These are phyloP conservation scores for Beaufortia kweichowensis DNA, from an alignment of 2,113 vertebrate genomes.

Conservation along the genomic window DNA sequence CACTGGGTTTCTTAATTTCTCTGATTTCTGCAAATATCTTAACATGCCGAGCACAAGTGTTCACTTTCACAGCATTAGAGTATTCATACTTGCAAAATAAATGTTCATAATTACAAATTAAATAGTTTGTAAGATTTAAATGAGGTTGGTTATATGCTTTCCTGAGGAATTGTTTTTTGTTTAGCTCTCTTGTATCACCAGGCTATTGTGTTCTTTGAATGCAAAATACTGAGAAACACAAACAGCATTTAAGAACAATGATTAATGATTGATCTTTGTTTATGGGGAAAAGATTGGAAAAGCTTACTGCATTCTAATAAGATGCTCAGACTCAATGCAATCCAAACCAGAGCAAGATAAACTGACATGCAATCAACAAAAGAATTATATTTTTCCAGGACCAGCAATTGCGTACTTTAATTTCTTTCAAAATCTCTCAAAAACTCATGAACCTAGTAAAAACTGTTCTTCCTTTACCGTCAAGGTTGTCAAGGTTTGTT, in stretches of 20 bases:
- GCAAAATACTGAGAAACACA: not conserved
- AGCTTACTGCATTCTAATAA: not conserved
- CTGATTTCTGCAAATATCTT: slow-evolving; percentile 38
- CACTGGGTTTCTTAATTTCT: slow-evolving; percentile 22
- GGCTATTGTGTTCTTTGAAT: not conserved
- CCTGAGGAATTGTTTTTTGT: too few relatives aligned
- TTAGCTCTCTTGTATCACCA: not conserved
- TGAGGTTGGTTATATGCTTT: too few relatives aligned
- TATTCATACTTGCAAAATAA: not conserved
- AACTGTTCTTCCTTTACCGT: too few relatives aligned
- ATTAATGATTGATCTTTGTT: not conserved
- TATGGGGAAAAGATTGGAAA: not conserved
- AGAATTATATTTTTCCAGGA: not conserved
- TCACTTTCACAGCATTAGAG: not conserved
- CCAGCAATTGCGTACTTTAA: too few relatives aligned
- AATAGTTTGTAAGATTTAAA: too few relatives aligned
- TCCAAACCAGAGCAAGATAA: not conserved
- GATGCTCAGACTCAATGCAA: not conserved
- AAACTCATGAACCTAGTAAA: too few relatives aligned
- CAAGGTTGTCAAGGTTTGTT: not conserved
- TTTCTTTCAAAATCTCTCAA: too few relatives aligned
- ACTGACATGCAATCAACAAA: not conserved
- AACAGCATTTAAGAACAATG: not conserved
- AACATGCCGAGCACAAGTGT: not conserved
- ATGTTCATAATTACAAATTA: not conserved